These are phyloP conservation scores for Calosoma granatense DNA, from an alignment of 1,140 invertebrate genomes.

Conservation along the genomic window DNA sequence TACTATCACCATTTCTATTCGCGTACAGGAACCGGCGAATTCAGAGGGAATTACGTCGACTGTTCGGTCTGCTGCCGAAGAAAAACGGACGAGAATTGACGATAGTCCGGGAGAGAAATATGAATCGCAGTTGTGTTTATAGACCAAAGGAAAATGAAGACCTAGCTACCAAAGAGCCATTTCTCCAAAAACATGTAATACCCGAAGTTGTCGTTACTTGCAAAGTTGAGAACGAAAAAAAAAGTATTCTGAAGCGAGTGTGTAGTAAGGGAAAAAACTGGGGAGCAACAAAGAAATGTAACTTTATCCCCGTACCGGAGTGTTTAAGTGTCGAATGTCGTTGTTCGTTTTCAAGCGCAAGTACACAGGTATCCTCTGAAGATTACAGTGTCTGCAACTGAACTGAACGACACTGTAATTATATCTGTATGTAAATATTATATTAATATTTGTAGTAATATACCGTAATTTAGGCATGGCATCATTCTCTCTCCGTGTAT, in stretches of 20 bases:
- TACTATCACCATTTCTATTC: constrained; percentile 66
- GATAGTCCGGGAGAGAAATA: not conserved
- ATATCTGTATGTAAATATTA: no score
- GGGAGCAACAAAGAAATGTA: constrained; percentile 30
- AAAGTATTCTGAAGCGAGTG: constrained; percentile 30
- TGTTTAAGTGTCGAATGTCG: constrained; percentile 25
- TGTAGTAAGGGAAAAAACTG: constrained; percentile 28
- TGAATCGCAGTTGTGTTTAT: constrained; percentile 17
- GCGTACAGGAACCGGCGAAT: constrained; percentile 66
- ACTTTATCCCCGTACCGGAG: constrained; percentile 30
- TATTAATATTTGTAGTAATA: no score
- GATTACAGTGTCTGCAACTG: constrained; percentile 18
- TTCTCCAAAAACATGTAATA: constrained; percentile 13
- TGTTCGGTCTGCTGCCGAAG: constrained; percentile 42
- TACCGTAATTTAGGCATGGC: no score
- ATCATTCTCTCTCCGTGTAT: no score
- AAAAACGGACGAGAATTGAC: constrained; percentile 11
- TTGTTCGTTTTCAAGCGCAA: constrained; percentile 30
- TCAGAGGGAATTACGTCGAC: constrained; percentile 54
- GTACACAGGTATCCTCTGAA: constrained; percentile 31
- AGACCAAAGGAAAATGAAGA: constrained; percentile 11
- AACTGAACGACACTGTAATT: not conserved
- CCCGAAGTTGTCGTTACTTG: constrained; percentile 29
- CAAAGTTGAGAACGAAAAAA: constrained; percentile 25
- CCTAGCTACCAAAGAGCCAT: constrained; percentile 13